Conservation (phyloP, 2,888 invertebrate species). For the Cephus rjabovi region DNA sequence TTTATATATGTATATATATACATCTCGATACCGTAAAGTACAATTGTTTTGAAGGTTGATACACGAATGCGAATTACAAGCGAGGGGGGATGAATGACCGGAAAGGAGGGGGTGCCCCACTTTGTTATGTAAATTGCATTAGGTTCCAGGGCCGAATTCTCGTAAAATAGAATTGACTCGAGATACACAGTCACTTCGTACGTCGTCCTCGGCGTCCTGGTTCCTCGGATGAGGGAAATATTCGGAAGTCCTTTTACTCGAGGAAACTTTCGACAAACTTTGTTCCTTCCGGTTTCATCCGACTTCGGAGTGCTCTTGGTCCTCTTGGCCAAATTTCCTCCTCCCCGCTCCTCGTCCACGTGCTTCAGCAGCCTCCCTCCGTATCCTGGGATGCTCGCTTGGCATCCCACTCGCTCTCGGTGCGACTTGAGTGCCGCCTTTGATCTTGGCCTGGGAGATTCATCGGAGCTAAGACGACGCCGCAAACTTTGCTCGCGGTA, state of each 20-base stretch:
- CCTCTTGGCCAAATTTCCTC: neutral
- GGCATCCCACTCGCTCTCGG: neutral
- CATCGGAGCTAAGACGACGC: neutral
- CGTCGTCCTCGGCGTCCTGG: neutral
- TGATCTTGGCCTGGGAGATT: neutral
- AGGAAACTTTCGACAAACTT: neutral
- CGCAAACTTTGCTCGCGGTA: neutral
- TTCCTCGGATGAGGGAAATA: neutral
- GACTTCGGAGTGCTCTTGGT: neutral
- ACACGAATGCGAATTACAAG: no score
- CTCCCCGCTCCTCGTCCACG: neutral
- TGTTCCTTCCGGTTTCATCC: neutral
- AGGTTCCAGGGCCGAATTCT: neutral
- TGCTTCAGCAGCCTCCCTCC: neutral
- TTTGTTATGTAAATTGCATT: neutral
- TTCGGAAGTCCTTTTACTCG: neutral
- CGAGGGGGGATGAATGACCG: no score
- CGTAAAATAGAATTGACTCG: neutral
- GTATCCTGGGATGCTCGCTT: neutral
- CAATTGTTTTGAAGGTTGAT: no score
- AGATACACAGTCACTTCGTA: neutral
- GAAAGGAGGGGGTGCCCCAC: fast-evolving
- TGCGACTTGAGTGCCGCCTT: neutral
- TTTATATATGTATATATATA: no score
- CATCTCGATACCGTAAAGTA: no score